Conservation (phyloP, 2,888 invertebrate genomes). For the Perithous albicinctus region DNA sequence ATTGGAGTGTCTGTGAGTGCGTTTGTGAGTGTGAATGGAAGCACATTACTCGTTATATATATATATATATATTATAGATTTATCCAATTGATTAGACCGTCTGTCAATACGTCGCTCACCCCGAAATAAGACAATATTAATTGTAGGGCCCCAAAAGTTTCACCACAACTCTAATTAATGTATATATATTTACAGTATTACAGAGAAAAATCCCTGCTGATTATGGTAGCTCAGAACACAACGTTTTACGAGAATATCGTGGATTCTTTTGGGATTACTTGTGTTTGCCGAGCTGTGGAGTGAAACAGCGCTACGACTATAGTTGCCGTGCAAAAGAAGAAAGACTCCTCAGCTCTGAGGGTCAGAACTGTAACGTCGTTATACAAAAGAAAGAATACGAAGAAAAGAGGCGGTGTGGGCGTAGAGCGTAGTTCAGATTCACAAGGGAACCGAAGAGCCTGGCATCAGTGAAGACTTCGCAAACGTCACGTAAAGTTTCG, state of each 20-base stretch:
- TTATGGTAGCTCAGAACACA: not conserved
- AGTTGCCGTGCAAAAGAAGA: not conserved
- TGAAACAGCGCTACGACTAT: conserved; percentile 11
- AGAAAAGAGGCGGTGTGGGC: conserved; percentile 27
- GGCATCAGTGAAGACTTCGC: conserved; percentile 31
- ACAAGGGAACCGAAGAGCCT: conserved; percentile 20
- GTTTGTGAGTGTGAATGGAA: too few relatives aligned
- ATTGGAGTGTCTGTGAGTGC: too few relatives aligned
- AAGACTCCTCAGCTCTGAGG: not conserved
- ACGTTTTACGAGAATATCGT: conserved; percentile 32
- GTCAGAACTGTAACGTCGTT: conserved; percentile 39
- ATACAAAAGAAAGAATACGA: conserved; percentile 37
- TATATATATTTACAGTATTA: not conserved
- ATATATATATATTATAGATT: not conserved
- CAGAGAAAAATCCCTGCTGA: conserved; percentile 24
- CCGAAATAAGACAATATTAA: not conserved
- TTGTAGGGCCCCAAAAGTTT: not conserved
- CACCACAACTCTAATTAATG: not conserved
- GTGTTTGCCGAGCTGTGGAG: conserved; percentile 29
- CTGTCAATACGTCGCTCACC: not conserved
- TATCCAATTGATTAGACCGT: not conserved
- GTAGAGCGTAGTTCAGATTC: conserved; percentile 38
- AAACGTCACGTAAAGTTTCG: conserved; percentile 54
- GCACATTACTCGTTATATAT: too few relatives aligned
- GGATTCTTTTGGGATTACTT: conserved; percentile 31